These are phyloP conservation scores for Halcyon leucocephala DNA, from an alignment of 2,797 vertebrate genomes.

Conservation along the genomic window DNA sequence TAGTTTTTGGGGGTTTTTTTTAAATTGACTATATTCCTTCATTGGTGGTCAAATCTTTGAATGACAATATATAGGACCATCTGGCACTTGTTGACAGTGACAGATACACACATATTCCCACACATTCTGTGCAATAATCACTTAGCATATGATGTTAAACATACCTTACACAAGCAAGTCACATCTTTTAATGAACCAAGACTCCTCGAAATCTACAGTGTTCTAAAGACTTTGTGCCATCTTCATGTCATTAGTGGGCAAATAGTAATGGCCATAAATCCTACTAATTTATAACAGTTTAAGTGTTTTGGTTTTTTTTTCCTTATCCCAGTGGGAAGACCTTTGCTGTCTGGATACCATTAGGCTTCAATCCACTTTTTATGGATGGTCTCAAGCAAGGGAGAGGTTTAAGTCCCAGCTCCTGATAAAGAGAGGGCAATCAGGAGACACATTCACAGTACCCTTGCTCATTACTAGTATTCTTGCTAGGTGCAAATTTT, in stretches of 20 bases:
- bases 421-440: neutral
- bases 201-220: neutral
- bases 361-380: neutral
- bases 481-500: neutral
- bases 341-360: neutral
- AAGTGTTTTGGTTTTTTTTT: neutral
- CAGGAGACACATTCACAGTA: neutral
- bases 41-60: neutral
- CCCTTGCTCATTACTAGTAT: neutral
- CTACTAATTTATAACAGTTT: neutral
- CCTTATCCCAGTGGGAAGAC: neutral
- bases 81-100: neutral
- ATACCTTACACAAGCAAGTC: neutral
- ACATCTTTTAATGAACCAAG: neutral
- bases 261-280: constrained; percentile 5
- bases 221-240: neutral
- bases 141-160: neutral
- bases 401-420: neutral
- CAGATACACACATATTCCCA: neutral
- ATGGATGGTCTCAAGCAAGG: neutral
- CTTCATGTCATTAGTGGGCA: neutral
- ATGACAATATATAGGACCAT: neutral
- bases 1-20: neutral
- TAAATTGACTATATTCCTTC: neutral
- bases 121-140: neutral